A percentile compares a stretch with the other conserved stretches of the same genome.
Conservation (phyloP, 2,113 vertebrate genomes). For the Campylomormyrus tamandua region DNA sequence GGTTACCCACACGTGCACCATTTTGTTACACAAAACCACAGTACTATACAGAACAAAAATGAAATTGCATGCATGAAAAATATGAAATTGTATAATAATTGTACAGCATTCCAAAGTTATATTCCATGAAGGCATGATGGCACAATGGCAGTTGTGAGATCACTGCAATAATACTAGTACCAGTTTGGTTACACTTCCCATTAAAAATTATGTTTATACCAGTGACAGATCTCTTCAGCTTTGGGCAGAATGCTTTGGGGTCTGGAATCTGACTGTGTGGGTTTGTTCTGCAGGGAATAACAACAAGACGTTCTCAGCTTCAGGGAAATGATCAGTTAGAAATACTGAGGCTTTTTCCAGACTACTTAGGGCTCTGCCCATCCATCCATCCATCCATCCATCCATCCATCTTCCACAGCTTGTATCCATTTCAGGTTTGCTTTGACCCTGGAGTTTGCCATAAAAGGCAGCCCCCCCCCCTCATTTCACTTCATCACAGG, state of each 20-base stretch:
- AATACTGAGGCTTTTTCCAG: not conserved
- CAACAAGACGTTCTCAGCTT: not conserved
- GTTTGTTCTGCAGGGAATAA: not conserved
- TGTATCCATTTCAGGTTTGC: not conserved
- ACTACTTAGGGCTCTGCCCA: not conserved
- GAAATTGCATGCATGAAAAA: not conserved
- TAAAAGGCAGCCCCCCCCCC: not conserved
- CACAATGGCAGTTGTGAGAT: not conserved
- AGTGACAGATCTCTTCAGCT: not conserved
- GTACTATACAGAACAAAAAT: not conserved
- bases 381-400: not conserved
- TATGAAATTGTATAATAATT: not conserved
- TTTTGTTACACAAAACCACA: not conserved
- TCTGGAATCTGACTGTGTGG: not conserved
- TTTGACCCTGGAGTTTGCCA: not conserved
- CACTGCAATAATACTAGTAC: not conserved
- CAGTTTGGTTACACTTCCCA: not conserved
- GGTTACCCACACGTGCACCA: not conserved
- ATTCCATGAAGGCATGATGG: not conserved
- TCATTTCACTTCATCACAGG: not conserved
- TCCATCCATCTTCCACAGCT: not conserved
- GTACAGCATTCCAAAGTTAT: not conserved
- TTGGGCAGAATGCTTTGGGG: not conserved
- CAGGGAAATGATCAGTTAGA: not conserved
- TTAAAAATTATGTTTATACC: not conserved